A percentile compares a stretch with the other conserved stretches of the same genome.
Conservation (phyloP, 2,888 invertebrate species). For the Diadegma fenestrale region DNA sequence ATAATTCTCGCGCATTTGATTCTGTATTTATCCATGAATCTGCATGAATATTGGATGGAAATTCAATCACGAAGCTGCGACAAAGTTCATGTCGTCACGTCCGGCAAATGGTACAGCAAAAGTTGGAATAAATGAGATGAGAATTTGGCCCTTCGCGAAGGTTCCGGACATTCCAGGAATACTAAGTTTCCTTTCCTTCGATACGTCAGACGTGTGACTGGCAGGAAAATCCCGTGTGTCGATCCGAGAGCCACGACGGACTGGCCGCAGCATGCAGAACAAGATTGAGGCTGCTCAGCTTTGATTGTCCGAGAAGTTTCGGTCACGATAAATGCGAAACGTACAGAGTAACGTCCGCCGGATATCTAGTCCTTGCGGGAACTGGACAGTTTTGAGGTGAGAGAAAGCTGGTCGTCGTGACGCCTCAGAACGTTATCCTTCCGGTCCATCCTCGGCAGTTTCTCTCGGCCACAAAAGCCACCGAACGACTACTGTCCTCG, state of each 20-base stretch:
- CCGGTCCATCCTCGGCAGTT: slow-evolving; percentile 24
- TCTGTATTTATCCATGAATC: neutral
- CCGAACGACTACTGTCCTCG: slow-evolving; percentile 19
- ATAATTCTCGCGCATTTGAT: neutral
- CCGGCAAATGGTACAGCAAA: neutral
- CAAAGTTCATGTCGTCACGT: neutral
- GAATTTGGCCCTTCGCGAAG: neutral
- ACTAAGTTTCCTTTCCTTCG: slow-evolving; percentile 30
- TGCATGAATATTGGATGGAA: neutral
- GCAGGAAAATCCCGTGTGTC: slow-evolving; percentile 38
- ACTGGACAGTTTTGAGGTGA: slow-evolving; percentile 54
- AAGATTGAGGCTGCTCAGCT: slow-evolving; percentile 41
- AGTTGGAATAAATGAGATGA: neutral
- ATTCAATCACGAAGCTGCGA: neutral
- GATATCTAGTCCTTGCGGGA: slow-evolving; percentile 32
- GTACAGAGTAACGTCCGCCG: neutral
- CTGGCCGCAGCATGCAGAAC: neutral
- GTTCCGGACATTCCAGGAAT: slow-evolving; percentile 40
- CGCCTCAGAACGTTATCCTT: slow-evolving; percentile 22
- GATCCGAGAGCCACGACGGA: slow-evolving; percentile 1
- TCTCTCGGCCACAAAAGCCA: slow-evolving; percentile 19
- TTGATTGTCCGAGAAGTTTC: slow-evolving; percentile 63
- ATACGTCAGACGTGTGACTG: neutral
- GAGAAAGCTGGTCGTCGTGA: slow-evolving; percentile 47
- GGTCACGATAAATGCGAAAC: neutral